These are phyloP conservation scores for Pimephales promelas DNA, from an alignment of 2,113 vertebrate species.

Conservation along the genomic window DNA sequence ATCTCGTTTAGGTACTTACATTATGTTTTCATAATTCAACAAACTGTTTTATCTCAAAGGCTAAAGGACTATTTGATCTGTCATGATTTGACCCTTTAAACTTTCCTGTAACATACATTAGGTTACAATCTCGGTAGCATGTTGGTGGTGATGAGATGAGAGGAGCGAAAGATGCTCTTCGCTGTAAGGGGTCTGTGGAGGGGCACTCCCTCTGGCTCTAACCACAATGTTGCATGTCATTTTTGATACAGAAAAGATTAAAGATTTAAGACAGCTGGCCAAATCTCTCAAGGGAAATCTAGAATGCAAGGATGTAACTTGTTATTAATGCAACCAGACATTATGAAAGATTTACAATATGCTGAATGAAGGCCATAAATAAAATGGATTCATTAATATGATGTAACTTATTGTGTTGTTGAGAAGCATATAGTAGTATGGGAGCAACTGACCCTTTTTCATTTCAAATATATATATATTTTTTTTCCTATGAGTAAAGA, in stretches of 20 bases:
- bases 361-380: neutral
- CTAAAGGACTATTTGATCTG: neutral
- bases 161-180: neutral
- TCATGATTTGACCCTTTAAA: neutral
- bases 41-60: too few relatives aligned
- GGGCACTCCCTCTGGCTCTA: constrained; percentile 33
- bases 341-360: neutral
- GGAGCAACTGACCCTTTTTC: neutral
- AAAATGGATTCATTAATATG: neutral
- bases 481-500: neutral
- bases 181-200: neutral
- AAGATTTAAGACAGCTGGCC: constrained; percentile 46
- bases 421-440: neutral
- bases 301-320: constrained; percentile 17
- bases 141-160: constrained; percentile 3
- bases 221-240: constrained; percentile 33
- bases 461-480: neutral
- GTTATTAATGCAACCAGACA: constrained; percentile 19
- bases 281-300: constrained; percentile 29
- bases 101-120: neutral
- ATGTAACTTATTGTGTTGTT: neutral
- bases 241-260: constrained; percentile 38
- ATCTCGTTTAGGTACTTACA: too few relatives aligned
- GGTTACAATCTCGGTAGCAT: neutral
- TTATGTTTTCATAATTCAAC: too few relatives aligned